Base-by-base conservation (phyloP, 2,113 vertebrate species). In the Oreochromis spilurus region DNA sequence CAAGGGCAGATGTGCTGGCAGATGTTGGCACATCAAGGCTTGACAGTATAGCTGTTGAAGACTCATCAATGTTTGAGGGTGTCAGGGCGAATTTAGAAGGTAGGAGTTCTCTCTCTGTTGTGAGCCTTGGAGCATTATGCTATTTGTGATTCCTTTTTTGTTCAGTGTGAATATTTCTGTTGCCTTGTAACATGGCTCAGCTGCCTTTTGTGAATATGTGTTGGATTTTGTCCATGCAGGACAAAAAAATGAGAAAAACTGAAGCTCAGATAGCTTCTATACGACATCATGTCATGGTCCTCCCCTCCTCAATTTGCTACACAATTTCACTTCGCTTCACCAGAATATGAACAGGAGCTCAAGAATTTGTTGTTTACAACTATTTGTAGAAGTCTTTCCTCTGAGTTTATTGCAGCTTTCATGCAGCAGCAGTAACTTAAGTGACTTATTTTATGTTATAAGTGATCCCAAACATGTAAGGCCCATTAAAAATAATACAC, bases 401-500 rank as follows among this genome's bases (percentile, higher is more conserved):
- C 70, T 77, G 24, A 7, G 24, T 77, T 31, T 77, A 77, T 50
- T 50, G 6, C 16, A 77, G 43, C 26, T 77, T 77, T 34, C 3
- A 52, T 52, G 45, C 45, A 31, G 26, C 48, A 77, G 45, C 70
- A 19, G 43, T 19, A 50, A 8, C 21, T 48, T 29, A 11, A 48
- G 43, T 7, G 43, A 2, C 4, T 24, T 70, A 4, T 65, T 65
- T 65, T 19, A 36, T n/a, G 34, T 36, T 36, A 65, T n/a, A 65
- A 62, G 29, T 62, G 16, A 62, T 19, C 65, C 6, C 1, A 65
- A n/a, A 38, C 11, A 67, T 67, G 34, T 0, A 43, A 40, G 21
- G 13, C 38, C 5, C 21, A 26, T 26, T 45, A 72, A 72, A 70
- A 45, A 10, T 3, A 3, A 26, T 45, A 45, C 0, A 1, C 0